Percentiles rank a stretch among this genome's conserved stretches.
Conservation (phyloP, 2,797 vertebrate genomes). For the Acrossocheilus wenchowensis region DNA sequence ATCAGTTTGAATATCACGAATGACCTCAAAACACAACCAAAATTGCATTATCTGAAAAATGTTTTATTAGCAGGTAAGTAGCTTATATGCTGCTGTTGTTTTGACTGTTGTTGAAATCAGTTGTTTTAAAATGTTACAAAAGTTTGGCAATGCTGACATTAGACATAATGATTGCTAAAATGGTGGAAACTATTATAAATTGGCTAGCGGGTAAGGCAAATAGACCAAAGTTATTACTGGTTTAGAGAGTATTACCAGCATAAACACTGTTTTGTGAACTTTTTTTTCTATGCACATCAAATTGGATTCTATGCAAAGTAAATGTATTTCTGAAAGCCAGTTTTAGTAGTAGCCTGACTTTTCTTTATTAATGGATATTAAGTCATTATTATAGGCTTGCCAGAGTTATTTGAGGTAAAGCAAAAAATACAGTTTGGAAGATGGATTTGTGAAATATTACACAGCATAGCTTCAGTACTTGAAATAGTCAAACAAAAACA, state of each 20-base stretch:
- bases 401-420: not conserved
- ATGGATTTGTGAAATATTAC: not conserved
- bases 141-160: not conserved
- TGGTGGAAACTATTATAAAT: not conserved
- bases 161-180: not conserved
- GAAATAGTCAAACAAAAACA: not conserved
- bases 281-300: not conserved
- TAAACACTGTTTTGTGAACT: not conserved
- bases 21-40: not conserved
- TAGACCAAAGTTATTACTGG: not conserved
- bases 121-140: not conserved
- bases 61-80: not conserved
- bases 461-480: not conserved
- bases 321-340: not conserved
- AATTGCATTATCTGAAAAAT: not conserved
- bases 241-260: not conserved
- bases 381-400: not conserved
- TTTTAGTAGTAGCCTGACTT: not conserved
- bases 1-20: not conserved
- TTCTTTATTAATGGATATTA: not conserved
- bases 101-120: not conserved
- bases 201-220: not conserved
- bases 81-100: not conserved
- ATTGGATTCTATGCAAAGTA: not conserved
- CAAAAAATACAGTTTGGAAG: not conserved